Evolutionary conservation across 2,797 vertebrate species (phyloP).

Genomic region (Eulemur rubriventer): DNA sequence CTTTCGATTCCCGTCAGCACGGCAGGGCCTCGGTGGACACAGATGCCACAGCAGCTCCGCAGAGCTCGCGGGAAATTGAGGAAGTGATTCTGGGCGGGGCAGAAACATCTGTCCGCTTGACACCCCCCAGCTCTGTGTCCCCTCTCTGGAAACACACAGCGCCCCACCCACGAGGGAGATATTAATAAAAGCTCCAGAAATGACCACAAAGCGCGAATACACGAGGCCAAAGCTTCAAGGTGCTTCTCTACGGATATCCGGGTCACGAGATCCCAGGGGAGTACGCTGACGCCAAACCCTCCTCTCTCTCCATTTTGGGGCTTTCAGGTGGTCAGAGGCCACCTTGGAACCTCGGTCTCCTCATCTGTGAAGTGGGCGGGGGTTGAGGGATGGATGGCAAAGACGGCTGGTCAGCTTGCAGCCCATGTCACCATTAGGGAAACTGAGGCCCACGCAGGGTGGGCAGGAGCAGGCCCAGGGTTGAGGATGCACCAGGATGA

Average conservation of each 20-base stretch:
- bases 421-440: not conserved
- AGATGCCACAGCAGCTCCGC: not conserved
- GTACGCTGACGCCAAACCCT: not conserved
- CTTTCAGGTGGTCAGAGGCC: not conserved
- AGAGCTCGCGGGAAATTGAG: conserved; percentile 58
- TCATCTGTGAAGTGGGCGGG: not conserved
- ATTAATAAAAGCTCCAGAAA: conserved; percentile 53
- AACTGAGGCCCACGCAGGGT: not conserved
- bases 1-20: conserved; percentile 66
- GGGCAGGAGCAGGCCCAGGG: not conserved
- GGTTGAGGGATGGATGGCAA: accelerated
- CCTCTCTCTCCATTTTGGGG: not conserved
- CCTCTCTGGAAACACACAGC: not conserved
- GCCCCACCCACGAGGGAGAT: not conserved
- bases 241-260: not conserved
- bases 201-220: not conserved
- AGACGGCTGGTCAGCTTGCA: not conserved
- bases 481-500: accelerated
- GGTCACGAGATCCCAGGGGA: accelerated
- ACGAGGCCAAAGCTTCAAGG: accelerated
- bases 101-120: conserved; percentile 51
- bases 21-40: not conserved
- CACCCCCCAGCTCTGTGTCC: not conserved
- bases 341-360: not conserved
- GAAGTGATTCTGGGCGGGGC: conserved; percentile 79